Evolutionary conservation across 2,888 invertebrate genomes (phyloP), one percentile per base, ranked within the genome.

Genomic region (Cyclophora punctaria): DNA sequence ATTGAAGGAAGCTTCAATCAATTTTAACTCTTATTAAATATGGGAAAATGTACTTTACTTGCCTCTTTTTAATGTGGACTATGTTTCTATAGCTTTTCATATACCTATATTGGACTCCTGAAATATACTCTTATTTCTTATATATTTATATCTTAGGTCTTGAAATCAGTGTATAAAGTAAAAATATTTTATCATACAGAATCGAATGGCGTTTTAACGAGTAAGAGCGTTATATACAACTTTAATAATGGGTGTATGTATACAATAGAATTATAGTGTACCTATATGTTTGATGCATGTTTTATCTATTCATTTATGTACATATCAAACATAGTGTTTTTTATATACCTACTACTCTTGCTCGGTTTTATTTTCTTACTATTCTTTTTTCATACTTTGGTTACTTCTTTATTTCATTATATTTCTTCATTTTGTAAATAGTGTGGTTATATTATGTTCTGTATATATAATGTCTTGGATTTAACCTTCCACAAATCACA

Each of bases 181-280:
- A 2, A 5, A 37, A 37, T 37, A 37, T 78, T 76, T 75, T 75
- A 75, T 75, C 69, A 69, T 67, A 78, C 86, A 88, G 87, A 84
- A 73, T 62, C 78, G 62, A 87, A 86, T 70, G 88, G 88, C 67
- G 87, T 80, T 65, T 73, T 80, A 63, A 71, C 78, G 73, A 82
- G 83, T 87, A 86, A 85, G 81, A 80, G 77, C 70, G 75, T 80
- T 75, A 74, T 81, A 77, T 83, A 83, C 85, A 81, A 81, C 77
- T 83, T 73, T 80, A 73, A 71, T 79, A 87, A 86, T 76, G 80
- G 84, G 72, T 86, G 87, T 88, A 88, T 87, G 85, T 87, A 87
- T 78, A 68, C 67, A 4, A 37, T 69, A 70, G 68, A 69, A 51
- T 62, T 66, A 57, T 57, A 70, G 65, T 67, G 65, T 70, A 68